Base-by-base conservation (phyloP, 2,888 invertebrate species). In the Rhingia campestris region DNA sequence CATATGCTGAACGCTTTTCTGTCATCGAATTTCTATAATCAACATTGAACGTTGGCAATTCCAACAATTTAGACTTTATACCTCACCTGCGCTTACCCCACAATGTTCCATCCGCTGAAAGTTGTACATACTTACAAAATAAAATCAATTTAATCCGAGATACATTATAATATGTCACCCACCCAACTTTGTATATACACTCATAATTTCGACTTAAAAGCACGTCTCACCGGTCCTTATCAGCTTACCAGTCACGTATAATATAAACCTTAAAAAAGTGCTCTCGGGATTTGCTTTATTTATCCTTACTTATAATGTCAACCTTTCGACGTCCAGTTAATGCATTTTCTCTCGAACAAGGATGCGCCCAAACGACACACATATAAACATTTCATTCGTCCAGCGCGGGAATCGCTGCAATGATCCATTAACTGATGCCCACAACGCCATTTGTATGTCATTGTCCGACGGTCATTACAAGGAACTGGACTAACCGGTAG, bases 401-500 rank as follows among this genome's bases (percentile, higher is more conserved):
- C 49, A 59, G 58, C 22, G 22, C 22, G 1, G 22, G 22, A 43
- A n/a, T 63, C 39, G 63, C 79, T 53, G 53, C 69, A 54, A 74
- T 67, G 67, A 79, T 84, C 69, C 82, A 69, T 82, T 79, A 79
- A 84, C 77, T 14, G 67, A 41, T 74, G 63, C 69, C 58, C 73
- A 70, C 79, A 69, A 64, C 54, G 67, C 49, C 63, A 63, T 66
- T 39, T 49, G 63, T 39, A 47, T 81, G 69, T 63, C 70, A 74
- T 72, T 53, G 61, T 58, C 63, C 12, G 66, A 64, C 41, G 64
- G 79, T 69, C 82, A 82, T 74, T 74, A 74, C 82, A 74, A 79
- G 79, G 74, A 82, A 84, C 82, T 79, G 74, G 74, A 84, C 82
- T 69, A 79, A 79, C 79, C 74, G 77, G 82, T 82, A 84, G 73